phyloP scores from a whole-genome alignment of 1,140 invertebrate species.

The Diuraphis noxia region DNA sequence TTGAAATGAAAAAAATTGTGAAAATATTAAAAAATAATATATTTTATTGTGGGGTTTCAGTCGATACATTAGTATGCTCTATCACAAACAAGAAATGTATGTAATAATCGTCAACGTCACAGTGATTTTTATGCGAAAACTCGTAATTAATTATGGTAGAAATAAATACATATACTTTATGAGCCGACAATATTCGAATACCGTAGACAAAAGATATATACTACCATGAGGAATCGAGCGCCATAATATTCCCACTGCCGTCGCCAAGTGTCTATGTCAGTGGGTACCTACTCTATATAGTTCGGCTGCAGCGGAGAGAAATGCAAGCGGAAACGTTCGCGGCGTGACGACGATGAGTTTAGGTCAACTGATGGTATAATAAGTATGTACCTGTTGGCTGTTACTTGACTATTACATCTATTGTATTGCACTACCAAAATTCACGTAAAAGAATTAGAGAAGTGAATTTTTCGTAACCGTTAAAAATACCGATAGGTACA shows the following conservation, averaged over 20 bases:
- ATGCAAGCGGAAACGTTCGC: background rate
- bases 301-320: background rate
- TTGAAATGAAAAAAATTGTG: background rate
- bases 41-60: background rate
- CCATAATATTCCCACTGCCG: background rate
- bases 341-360: constrained; percentile 5
- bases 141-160: background rate
- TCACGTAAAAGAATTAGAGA: background rate
- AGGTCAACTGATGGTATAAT: background rate
- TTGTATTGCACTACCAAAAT: background rate
- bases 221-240: background rate
- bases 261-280: background rate
- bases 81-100: background rate
- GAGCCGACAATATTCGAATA: background rate
- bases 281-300: background rate
- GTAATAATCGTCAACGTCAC: background rate
- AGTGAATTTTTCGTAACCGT: background rate
- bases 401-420: background rate
- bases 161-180: background rate
- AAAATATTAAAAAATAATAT: background rate
- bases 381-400: background rate
- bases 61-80: background rate
- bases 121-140: background rate
- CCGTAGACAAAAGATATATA: background rate
- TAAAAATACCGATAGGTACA: background rate